Evolutionary conservation across 2,797 vertebrate species (phyloP).

Genomic region (Rhinella marina): DNA sequence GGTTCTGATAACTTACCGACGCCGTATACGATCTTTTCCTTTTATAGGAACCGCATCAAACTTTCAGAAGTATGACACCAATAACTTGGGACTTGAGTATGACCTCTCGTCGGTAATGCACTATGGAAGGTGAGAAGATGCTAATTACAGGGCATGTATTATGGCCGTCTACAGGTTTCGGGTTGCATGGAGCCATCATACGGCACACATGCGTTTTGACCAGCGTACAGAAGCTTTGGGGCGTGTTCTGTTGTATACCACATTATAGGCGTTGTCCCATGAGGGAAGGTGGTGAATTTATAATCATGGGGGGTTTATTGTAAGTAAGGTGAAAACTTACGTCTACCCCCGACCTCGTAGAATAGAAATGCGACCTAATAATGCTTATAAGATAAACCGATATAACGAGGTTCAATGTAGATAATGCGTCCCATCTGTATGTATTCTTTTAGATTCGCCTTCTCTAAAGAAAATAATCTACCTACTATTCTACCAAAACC

Average conservation of each 20-base stretch:
- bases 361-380: too few species aligned
- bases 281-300: too few species aligned
- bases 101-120: conserved; percentile 84
- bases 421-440: neutral
- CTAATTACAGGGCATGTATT: neutral
- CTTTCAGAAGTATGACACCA: conserved; percentile 65
- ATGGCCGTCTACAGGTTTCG: too few species aligned
- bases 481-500: conserved; percentile 38
- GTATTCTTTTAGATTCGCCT: conserved; percentile 17
- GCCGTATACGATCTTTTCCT: neutral
- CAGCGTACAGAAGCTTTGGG: too few species aligned
- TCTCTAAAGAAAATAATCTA: neutral
- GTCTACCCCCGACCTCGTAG: too few species aligned
- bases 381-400: too few species aligned
- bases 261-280: too few species aligned
- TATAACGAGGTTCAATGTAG: neutral
- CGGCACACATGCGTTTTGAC: too few species aligned
- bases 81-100: conserved; percentile 79
- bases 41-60: neutral
- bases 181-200: too few species aligned
- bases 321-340: too few species aligned
- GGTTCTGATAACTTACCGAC: neutral
- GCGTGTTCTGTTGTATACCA: too few species aligned
- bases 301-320: too few species aligned
- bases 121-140: conserved; percentile 76